Evolutionary conservation across 2,888 invertebrate genomes (phyloP).

Genomic region (Caenorhabditis afra): DNA sequence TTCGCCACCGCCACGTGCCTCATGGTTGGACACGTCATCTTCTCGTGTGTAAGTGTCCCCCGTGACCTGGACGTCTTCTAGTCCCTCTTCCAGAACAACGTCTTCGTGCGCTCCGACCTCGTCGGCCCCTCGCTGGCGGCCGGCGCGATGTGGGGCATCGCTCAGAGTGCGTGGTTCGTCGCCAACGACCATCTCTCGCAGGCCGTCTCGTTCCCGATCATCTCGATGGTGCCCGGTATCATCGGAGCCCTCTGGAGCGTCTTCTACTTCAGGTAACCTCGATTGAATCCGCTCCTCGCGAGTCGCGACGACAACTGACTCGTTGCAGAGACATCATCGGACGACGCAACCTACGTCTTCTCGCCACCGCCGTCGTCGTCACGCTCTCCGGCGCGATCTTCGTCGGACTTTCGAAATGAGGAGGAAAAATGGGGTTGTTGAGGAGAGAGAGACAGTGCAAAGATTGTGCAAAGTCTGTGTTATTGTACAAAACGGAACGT

Average conservation of each 20-base stretch:
- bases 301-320: no score
- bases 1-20: conserved; percentile 81
- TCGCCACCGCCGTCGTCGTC: conserved; percentile 70
- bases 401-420: conserved; percentile 78
- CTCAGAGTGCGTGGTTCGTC: conserved; percentile 82
- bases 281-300: no score
- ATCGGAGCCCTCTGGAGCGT: conserved; percentile 82
- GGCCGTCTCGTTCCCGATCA: conserved; percentile 82
- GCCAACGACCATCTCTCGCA: conserved; percentile 82
- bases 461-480: no score
- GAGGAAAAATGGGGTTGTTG: no score
- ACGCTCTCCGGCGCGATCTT: conserved; percentile 76
- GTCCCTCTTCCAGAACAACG: conserved; percentile 79
- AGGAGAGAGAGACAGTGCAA: no score
- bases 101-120: conserved; percentile 80
- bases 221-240: conserved; percentile 82
- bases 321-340: conserved; percentile 82
- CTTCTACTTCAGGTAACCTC: conserved; percentile 81
- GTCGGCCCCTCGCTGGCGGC: conserved; percentile 78
- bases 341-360: conserved; percentile 70
- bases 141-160: conserved; percentile 83
- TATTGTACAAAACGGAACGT: no score
- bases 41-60: conserved; percentile 30
- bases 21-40: conserved; percentile 74
- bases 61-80: no score